Base-by-base conservation (phyloP, 2,113 vertebrate genomes). In the Archocentrus centrarchus region DNA sequence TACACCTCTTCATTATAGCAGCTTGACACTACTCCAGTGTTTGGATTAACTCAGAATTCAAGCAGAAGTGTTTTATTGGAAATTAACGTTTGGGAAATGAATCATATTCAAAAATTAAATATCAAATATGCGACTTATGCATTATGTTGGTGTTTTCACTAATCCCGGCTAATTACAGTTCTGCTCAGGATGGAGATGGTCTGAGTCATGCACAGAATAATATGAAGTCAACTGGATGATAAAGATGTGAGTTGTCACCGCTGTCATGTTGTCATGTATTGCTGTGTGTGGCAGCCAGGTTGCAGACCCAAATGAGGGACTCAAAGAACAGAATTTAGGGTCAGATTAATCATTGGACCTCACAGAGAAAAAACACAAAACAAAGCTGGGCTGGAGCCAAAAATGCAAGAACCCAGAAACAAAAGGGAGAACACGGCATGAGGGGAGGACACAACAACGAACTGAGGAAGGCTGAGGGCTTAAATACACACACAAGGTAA, bases 51-150 rank as follows among this genome's bases (percentile, higher is more conserved):
- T 27, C 27, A 27, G 27, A 27, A 27, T 27, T 27, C 27, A 27
- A 27, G 27, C 27, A 27, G 27, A 27, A 27, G 27, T 27, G 27
- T 27, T 27, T 53, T 15, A 44, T 3, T 64, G 20, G 5, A 35
- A 79, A 4, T 7, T 32, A 6, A 11, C 30, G 15, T 50, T 11
- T 50, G 47, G 41, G 15, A 20, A 50, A 50, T 30, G 22, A 50
- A 20, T 50, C 22, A 18, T 0, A 30, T 50, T 50, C 18, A 15
- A 70, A 70, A 70, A 50, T 27, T 50, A 50, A 70, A 47, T 50
- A 70, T 50, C 64, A 50, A 70, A 70, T 70, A 14, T 50, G 79
- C 79, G 35, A 64, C 24, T 50, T 81, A 57, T 81, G 79, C 79
- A 73, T 37, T 22, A 37, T 37, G 50, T 13, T 37, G 0, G 11